phyloP scores from a whole-genome alignment of 1,140 invertebrate genomes.

The Melanaphis sacchari region DNA sequence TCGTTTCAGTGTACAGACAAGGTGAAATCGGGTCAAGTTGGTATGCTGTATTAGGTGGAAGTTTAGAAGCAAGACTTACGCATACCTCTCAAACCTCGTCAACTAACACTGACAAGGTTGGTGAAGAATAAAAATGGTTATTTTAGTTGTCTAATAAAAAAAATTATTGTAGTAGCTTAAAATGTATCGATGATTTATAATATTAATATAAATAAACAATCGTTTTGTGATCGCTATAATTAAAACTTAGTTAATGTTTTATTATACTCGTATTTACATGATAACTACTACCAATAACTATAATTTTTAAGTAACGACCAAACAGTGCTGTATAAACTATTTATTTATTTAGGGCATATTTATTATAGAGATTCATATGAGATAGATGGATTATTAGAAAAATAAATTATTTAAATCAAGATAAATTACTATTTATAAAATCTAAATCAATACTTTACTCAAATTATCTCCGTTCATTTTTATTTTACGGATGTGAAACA shows the following conservation, averaged over 20 bases:
- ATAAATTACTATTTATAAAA: no score
- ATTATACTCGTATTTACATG: not conserved
- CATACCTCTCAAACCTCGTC: not conserved
- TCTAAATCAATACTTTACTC: no score
- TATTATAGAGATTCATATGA: no score
- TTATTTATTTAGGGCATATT: no score
- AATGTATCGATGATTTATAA: not conserved
- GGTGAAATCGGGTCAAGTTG: conserved; percentile 88
- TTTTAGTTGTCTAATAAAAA: not conserved
- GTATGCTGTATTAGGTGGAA: conserved; percentile 86
- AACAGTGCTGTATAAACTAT: not conserved
- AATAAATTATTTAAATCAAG: no score
- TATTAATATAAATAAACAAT: not conserved
- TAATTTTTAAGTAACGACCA: not conserved
- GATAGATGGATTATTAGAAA: no score
- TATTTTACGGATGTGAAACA: no score
- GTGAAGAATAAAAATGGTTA: not conserved
- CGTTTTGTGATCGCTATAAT: not conserved
- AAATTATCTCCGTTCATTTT: no score
- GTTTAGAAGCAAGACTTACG: conserved; percentile 72
- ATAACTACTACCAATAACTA: not conserved
- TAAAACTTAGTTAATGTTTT: not conserved
- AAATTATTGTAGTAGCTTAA: not conserved
- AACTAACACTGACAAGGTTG: not conserved
- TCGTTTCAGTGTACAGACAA: conserved; percentile 81